Percentiles rank a stretch among this genome's conserved stretches.
These are phyloP conservation scores for Machimus rusticus DNA, from an alignment of 2,888 invertebrate genomes.

Conservation along the genomic window DNA sequence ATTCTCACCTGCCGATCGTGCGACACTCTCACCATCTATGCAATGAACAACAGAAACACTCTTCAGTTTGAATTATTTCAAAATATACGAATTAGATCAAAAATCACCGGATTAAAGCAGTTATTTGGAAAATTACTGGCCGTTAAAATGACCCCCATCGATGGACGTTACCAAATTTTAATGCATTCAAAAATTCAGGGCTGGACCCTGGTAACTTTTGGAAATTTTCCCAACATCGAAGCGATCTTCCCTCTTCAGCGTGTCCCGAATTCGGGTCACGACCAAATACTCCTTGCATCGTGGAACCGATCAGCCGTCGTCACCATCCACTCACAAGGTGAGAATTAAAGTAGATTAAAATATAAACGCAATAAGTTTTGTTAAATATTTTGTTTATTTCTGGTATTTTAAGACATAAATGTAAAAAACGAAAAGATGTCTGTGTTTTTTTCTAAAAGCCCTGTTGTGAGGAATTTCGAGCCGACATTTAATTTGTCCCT, in stretches of 20 bases:
- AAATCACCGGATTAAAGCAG: not conserved
- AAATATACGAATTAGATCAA: not conserved
- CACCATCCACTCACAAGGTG: not conserved
- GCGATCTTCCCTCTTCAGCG: not conserved
- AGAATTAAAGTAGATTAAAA: not conserved
- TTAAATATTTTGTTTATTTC: no score
- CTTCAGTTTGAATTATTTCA: not conserved
- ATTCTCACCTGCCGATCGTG: not conserved
- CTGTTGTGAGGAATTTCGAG: no score
- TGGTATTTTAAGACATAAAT: no score
- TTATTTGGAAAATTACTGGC: not conserved
- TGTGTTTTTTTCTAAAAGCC: no score
- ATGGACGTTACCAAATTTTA: not conserved
- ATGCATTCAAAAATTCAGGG: not conserved
- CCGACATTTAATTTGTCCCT: no score
- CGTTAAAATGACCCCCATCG: not conserved
- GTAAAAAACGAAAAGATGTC: no score
- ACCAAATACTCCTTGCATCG: not conserved
- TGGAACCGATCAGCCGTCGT: not conserved
- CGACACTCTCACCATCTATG: not conserved
- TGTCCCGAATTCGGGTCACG: not conserved
- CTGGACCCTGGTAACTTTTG: not conserved
- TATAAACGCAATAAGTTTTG: no score
- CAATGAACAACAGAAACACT: not conserved
- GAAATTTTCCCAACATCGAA: not conserved